Conservation (phyloP, 64 coral and sea anemone genomes). For the Actinia equina region DNA sequence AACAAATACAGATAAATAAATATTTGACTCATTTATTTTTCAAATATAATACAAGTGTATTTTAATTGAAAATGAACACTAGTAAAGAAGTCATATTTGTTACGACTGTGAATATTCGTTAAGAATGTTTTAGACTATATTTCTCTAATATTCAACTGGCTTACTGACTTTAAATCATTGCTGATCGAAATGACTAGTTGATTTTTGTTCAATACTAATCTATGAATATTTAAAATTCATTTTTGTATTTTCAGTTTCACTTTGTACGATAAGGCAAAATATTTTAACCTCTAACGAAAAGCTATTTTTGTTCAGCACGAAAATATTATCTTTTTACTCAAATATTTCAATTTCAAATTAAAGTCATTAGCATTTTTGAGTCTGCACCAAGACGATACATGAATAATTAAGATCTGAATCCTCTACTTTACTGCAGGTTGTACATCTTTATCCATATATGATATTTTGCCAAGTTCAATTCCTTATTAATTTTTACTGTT, state of each 20-base stretch:
- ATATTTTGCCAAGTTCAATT: not conserved
- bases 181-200: not conserved
- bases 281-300: not conserved
- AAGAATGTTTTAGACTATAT: not conserved
- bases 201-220: not conserved
- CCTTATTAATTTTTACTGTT: not conserved
- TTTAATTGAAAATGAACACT: too few species aligned
- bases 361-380: not conserved
- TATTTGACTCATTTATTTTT: too few species aligned
- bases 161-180: not conserved
- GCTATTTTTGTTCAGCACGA: not conserved
- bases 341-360: constrained; percentile 3
- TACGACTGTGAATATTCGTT: too few species aligned
- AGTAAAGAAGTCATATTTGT: too few species aligned
- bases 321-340: not conserved
- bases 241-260: not conserved
- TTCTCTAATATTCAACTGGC: not conserved
- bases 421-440: not conserved
- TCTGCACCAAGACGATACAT: not conserved
- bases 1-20: too few species aligned
- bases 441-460: not conserved
- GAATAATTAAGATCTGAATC: not conserved
- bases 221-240: not conserved
- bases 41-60: too few species aligned
- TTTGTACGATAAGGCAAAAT: not conserved